phyloP scores from a whole-genome alignment of 2,888 invertebrate species.

The Philonicus albiceps region DNA sequence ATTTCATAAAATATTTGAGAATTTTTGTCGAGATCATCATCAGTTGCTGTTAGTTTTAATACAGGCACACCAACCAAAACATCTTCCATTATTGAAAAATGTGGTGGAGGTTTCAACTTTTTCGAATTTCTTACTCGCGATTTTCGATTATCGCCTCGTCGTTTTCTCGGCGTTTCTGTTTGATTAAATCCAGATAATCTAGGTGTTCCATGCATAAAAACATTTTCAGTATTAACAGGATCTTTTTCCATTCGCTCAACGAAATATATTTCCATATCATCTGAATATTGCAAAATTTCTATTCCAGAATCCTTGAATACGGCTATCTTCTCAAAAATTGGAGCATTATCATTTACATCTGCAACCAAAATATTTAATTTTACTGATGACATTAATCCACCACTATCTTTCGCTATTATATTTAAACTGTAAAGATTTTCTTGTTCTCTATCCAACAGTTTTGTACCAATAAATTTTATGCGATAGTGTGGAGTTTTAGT shows the following conservation, averaged over 20 bases:
- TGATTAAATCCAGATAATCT: slow-evolving; percentile 51
- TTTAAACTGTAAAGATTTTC: slow-evolving; percentile 73
- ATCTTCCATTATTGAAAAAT: slow-evolving; percentile 77
- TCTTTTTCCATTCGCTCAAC: slow-evolving; percentile 56
- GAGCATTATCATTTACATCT: slow-evolving; percentile 85
- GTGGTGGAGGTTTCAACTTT: slow-evolving; percentile 63
- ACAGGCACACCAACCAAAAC: slow-evolving; percentile 74
- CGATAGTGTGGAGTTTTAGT: slow-evolving; percentile 57
- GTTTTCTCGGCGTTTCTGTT: slow-evolving; percentile 52
- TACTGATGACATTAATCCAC: slow-evolving; percentile 78
- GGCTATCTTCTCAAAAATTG: slow-evolving; percentile 74
- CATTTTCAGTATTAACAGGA: slow-evolving; percentile 50
- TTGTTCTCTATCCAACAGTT: slow-evolving; percentile 77
- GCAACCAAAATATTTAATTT: slow-evolving; percentile 74
- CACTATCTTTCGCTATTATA: slow-evolving; percentile 78
- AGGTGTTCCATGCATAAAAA: slow-evolving; percentile 56
- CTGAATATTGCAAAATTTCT: slow-evolving; percentile 70
- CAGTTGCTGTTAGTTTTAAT: slow-evolving; percentile 74
- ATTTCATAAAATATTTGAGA: slow-evolving; percentile 77
- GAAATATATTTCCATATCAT: slow-evolving; percentile 65
- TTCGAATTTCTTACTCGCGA: slow-evolving; percentile 63
- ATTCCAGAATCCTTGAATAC: slow-evolving; percentile 74
- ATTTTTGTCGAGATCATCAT: slow-evolving; percentile 76
- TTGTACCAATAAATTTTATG: slow-evolving; percentile 58
- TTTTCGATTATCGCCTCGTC: slow-evolving; percentile 58